phyloP scores from a whole-genome alignment of 2,888 invertebrate genomes.

The Drosophila incognita region DNA sequence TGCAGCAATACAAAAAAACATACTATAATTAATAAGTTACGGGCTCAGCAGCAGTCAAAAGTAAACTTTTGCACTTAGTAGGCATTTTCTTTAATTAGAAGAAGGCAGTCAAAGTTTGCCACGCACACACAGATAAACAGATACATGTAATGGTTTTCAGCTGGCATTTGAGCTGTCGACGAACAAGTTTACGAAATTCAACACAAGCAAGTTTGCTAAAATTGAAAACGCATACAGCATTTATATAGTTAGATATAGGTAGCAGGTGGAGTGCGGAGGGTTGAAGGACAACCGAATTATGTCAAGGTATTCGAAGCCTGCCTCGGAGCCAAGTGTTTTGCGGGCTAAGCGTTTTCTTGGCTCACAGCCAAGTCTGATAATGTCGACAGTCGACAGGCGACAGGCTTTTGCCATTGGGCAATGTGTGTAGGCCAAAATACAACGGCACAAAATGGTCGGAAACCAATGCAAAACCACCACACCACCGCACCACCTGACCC shows the following conservation, averaged over 20 bases:
- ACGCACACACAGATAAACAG: neutral
- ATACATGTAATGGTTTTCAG: constrained; percentile 16
- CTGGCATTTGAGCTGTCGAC: constrained; percentile 12
- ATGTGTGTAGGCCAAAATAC: constrained; percentile 43
- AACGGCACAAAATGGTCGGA: constrained; percentile 40
- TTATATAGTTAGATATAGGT: neutral
- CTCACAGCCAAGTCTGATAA: constrained; percentile 70
- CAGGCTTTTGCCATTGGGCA: constrained; percentile 15
- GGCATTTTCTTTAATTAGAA: constrained; percentile 52
- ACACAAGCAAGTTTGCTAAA: constrained; percentile 66
- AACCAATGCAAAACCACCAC: constrained; percentile 6
- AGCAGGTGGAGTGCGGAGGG: neutral
- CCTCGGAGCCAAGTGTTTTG: constrained; percentile 60
- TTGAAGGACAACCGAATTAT: constrained; percentile 53
- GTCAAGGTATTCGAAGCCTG: constrained; percentile 70
- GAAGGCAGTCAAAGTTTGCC: constrained; percentile 33
- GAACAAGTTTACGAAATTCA: constrained; percentile 63
- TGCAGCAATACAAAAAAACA: neutral
- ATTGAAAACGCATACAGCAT: constrained; percentile 69
- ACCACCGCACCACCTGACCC: constrained; percentile 1
- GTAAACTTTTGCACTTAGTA: constrained; percentile 35
- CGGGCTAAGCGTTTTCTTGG: constrained; percentile 68
- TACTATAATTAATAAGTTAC: neutral
- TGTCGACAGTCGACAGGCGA: constrained; percentile 26
- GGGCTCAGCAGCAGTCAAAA: constrained; percentile 9